Base-by-base conservation (phyloP, 1,140 invertebrate species). In the Trichonephila inaurata region DNA sequence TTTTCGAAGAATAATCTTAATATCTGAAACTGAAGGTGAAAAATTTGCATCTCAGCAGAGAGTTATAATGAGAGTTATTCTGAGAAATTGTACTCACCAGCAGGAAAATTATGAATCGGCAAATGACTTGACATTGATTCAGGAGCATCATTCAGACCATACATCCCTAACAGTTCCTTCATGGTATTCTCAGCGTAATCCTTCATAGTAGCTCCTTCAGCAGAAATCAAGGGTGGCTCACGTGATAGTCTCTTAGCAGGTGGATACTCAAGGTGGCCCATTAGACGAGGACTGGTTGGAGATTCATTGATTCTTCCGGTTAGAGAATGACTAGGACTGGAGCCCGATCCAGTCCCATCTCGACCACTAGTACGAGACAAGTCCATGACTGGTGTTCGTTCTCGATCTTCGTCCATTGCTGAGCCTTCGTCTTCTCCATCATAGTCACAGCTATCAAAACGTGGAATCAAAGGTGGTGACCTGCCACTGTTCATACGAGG, bases 161-260 rank as follows among this genome's bases (percentile, higher is more conserved):
- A 97, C 94, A 98, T 97, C 21, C 97, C 97, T 24, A 98, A 95
- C 61, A 98, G 95, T 95, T 97, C 97, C 94, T 97, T 97, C 97
- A 97, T 97, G 4, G 97, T 97, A 89, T 97, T 97, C 96, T 97
- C 97, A 8, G 97, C 97, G 95, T 97, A 97, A 95, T 97, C 97
- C 94, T 97, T 96, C 95, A 97, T 96, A 51, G 96, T 96, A 77
- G 96, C 95, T 86, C 96, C 96, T 5, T 96, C 96, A 18, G 95
- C 94, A 69, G 87, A 28, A 64, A 92, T 86, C 6, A 72, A 16
- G 19, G 58, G 93, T 24, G 88, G 87, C 14, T 89, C 87, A 21
- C 44, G 12, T 8, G 81, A 14, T 8, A 82, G 62, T 83, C 93
- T 82, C 66, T 93, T 93, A 33, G 40, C 69, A 4, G 60, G 69